A percentile compares a stretch with the other conserved stretches of the same genome.
Conservation (phyloP, 35 echinoderm and acorn worm species). For the Ptychodera flava region DNA sequence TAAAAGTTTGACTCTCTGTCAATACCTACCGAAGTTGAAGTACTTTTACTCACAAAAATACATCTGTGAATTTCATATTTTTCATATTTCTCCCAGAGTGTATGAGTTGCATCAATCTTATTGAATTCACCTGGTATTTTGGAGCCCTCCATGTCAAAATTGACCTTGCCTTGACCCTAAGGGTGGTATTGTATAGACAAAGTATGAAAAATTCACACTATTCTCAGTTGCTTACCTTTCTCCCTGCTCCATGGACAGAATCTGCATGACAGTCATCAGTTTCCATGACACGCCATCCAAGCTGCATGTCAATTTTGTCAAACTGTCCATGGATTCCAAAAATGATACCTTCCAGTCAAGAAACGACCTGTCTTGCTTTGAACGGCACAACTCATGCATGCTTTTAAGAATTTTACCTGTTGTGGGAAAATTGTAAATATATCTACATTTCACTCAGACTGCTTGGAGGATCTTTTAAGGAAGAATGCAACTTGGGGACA, state of each 20-base stretch:
- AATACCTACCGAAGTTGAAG: too few species aligned
- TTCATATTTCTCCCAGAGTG: too few species aligned
- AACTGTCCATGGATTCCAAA: not conserved
- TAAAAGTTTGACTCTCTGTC: too few species aligned
- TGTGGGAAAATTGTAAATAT: too few species aligned
- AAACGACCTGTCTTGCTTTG: not conserved
- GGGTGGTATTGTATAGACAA: not conserved
- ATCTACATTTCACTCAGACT: too few species aligned
- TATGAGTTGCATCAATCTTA: not conserved
- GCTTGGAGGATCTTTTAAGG: too few species aligned
- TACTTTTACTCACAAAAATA: too few species aligned
- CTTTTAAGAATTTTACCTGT: not conserved
- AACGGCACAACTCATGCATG: not conserved
- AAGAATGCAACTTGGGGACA: too few species aligned
- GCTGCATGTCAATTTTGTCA: conserved; percentile 29
- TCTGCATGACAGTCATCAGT: conserved; percentile 19
- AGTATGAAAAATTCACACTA: not conserved
- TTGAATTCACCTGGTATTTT: not conserved
- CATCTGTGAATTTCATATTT: too few species aligned
- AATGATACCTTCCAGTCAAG: conserved; percentile 14
- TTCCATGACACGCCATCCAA: conserved; percentile 40
- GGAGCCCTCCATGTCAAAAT: not conserved
- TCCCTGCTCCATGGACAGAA: conserved; percentile 35
- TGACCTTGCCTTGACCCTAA: not conserved
- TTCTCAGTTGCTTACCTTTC: conserved; percentile 26